Evolutionary conservation across 2,888 invertebrate species (phyloP).

Genomic region (Stramonita haemastoma): DNA sequence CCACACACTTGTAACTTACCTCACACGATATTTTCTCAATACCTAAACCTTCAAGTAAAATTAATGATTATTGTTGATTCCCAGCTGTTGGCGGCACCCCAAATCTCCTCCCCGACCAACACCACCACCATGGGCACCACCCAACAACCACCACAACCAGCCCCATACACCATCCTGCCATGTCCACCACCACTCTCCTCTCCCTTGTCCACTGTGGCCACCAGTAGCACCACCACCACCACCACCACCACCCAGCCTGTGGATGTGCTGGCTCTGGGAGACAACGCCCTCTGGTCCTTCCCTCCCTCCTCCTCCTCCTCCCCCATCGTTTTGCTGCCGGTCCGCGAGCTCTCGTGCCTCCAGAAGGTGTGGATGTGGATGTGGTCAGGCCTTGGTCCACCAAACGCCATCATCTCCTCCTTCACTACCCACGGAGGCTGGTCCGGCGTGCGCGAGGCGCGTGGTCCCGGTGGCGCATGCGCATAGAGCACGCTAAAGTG

Average conservation of each 20-base stretch:
- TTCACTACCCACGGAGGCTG: slow-evolving; percentile 21
- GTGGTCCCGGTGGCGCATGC: slow-evolving; percentile 18
- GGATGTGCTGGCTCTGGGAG: slow-evolving; percentile 37
- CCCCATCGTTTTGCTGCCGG: background rate
- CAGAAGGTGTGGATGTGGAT: background rate
- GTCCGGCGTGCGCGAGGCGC: slow-evolving; percentile 12
- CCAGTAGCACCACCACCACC: background rate
- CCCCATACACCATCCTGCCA: background rate
- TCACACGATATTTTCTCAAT: too few species aligned
- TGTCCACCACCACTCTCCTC: background rate
- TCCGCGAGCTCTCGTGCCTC: background rate
- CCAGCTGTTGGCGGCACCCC: background rate
- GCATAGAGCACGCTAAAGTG: slow-evolving; percentile 14
- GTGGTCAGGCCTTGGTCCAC: background rate
- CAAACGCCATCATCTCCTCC: background rate
- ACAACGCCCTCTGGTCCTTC: slow-evolving; percentile 31
- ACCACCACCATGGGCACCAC: background rate
- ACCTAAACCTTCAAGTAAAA: background rate
- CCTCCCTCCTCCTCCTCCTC: background rate
- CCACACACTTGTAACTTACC: too few species aligned
- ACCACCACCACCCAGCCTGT: background rate
- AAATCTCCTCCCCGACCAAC: background rate
- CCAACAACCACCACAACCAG: too few species aligned
- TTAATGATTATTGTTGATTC: background rate
- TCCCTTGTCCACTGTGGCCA: background rate